Evolutionary conservation across 2,113 vertebrate genomes (phyloP), one percentile per base, ranked within the genome.

Genomic region (Anser brachyrhynchus): DNA sequence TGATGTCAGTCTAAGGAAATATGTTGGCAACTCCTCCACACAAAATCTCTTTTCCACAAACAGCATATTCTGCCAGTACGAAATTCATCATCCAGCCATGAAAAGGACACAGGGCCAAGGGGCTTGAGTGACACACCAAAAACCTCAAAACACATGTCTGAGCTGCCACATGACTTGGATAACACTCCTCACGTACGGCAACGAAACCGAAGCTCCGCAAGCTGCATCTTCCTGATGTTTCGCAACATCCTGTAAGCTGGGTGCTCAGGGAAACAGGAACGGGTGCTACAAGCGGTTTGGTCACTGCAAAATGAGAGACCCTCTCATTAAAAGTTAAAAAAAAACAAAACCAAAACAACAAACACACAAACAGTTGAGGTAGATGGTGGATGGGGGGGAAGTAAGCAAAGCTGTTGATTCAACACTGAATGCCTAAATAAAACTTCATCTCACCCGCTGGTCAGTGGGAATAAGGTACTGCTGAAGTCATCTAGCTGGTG

Each of bases 71-170:
- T 91, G 91, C 90, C 95, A 96, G 93, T 57, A 86, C 71, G 79
- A 96, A 93, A 95, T 77, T 94, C 78, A 96, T 94, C 89, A 94
- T 92, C 92, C 85, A 92, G 76, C 96, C 96, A 89, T 95, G 94
- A 94, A 95, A 96, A 97, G 98, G 97, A 96, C 84, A 39, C 74
- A 31, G 93, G 96, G 94, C 93, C 96, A 96, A 94, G 71, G 78
- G 70, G 81, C 88, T 96, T 95, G 95, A 97, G 89, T 94, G 96
- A 96, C 93, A 95, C 88, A 93, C 96, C 69, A 93, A 93, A 92
- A 96, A 97, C 93, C 94, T 96, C 96, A 95, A 96, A 97, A 96
- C 96, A 96, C 95, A 96, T 96, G 91, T 97, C 91, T 94, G 77
- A 75, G 89, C 86, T 84, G 87, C 92, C 93, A 95, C 84, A 83